Evolutionary conservation across 1,140 invertebrate species (phyloP).

Genomic region (Acyrthosiphon pisum): DNA sequence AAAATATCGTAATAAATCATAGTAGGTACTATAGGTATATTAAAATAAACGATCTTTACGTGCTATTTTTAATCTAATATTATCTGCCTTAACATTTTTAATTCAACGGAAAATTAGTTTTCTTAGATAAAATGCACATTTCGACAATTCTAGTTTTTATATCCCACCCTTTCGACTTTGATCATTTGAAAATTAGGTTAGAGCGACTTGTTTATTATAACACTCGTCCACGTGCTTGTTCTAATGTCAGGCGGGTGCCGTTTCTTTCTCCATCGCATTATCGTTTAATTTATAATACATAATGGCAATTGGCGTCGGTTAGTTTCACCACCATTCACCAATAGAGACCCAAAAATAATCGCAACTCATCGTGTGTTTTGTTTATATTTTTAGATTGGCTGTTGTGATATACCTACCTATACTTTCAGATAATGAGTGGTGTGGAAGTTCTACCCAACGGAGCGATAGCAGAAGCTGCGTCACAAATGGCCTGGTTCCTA

Average conservation of each 20-base stretch:
- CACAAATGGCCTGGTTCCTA: constrained; percentile 76
- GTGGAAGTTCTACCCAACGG: constrained; percentile 65
- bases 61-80: too few relatives aligned
- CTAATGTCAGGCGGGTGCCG: background rate
- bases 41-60: too few relatives aligned
- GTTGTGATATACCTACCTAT: background rate
- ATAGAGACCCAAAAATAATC: background rate
- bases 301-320: background rate
- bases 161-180: background rate
- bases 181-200: background rate
- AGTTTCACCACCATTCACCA: constrained; percentile 10
- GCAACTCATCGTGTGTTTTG: background rate
- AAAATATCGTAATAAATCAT: too few relatives aligned
- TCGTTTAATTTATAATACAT: too few relatives aligned
- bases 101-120: too few relatives aligned
- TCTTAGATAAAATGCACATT: too few relatives aligned
- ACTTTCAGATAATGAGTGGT: constrained; percentile 62
- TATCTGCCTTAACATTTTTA: too few relatives aligned
- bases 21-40: too few relatives aligned
- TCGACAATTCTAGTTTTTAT: background rate
- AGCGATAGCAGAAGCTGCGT: constrained; percentile 66
- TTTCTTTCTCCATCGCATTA: background rate
- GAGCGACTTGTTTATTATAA: background rate
- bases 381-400: background rate
- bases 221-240: background rate